phyloP scores from a whole-genome alignment of 2,113 vertebrate genomes.

The Psittacus erithacus region DNA sequence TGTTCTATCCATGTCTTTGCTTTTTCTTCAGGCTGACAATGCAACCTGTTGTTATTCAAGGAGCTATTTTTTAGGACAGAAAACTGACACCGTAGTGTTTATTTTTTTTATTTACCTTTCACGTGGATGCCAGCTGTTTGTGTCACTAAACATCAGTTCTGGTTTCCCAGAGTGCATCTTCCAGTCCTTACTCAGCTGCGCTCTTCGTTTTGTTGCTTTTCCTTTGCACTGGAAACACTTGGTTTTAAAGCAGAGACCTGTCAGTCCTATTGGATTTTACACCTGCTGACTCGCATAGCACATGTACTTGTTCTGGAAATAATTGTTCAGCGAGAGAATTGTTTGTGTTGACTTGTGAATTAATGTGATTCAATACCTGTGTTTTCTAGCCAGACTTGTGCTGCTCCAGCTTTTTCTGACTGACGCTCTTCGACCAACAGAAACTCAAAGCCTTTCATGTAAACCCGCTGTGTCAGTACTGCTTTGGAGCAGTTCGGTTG shows the following conservation, averaged over 20 bases:
- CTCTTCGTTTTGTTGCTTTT: background rate
- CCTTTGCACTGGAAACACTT: background rate
- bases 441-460: background rate
- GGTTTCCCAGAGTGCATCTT: background rate
- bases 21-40: background rate
- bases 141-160: background rate
- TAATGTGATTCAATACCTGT: background rate
- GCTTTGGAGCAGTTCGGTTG: background rate
- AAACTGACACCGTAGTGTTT: background rate
- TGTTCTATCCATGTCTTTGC: background rate
- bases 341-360: background rate
- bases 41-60: background rate
- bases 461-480: background rate
- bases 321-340: background rate
- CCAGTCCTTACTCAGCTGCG: background rate
- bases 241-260: background rate
- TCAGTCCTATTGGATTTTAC: background rate
- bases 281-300: background rate
- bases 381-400: background rate
- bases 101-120: slow-evolving; percentile 18
- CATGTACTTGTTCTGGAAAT: background rate
- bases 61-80: background rate
- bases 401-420: background rate
- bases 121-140: background rate
- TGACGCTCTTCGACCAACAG: background rate